Evolutionary conservation across 2,888 invertebrate species (phyloP), one percentile per base, ranked within the genome.

Genomic region (Drosophila bunnanda): DNA sequence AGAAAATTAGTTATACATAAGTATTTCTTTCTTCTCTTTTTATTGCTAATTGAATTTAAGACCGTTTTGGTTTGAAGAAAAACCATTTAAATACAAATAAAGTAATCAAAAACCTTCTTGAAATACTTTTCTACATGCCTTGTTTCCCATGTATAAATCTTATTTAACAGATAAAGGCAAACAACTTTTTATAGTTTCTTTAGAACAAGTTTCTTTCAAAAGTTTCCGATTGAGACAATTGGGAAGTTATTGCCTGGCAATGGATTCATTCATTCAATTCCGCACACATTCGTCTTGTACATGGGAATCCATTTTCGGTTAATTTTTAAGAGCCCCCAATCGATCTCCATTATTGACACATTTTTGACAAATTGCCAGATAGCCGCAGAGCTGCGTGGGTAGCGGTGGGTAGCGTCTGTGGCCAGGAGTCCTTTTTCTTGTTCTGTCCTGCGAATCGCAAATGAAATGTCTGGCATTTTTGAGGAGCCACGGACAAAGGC

Each of bases 331-430:
- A 72, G 77, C 62, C 69, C 67, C 54, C 87, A 84, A 89, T 84
- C 81, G 79, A 81, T 87, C 73, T 79, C 84, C 76, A 87, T 85
- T 85, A 89, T 85, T 89, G 88, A 89, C 89, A 87, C 88, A 87
- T 85, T 89, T 84, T 89, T 85, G 89, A 85, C 89, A 85, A 85
- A 85, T 85, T 87, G 82, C 78, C 85, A 75, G 73, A 64, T 68
- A 68, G 65, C 73, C 76, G 66, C 73, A 74, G 66, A 22, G 50
- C 67, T 65, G 77, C 73, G 66, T 75, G 68, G 67, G 75, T 61
- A 66, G 25, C 44, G 44, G 66, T 75, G 68, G 67, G 75, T 61
- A 66, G 25, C 44, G 44, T 76, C 68, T 81, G 82, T 52, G 80
- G 75, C 43, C 59, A 28, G 15, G 57, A 64, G 68, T 82, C 70